Conservation (phyloP, 2,888 invertebrate species). For the Scaptomyza cyrtandrae region DNA sequence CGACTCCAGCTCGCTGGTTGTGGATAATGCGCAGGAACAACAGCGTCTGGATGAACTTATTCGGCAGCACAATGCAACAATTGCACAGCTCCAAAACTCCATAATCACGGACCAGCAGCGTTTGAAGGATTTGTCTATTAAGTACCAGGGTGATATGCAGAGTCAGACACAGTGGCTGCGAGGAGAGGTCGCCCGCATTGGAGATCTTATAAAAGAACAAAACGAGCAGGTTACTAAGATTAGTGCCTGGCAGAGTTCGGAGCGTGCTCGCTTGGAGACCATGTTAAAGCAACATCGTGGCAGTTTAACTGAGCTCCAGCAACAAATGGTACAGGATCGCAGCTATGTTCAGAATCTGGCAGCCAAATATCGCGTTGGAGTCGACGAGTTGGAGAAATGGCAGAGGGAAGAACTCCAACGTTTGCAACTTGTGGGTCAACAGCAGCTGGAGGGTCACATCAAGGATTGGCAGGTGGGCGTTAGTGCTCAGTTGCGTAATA, state of each 20-base stretch:
- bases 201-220: slow-evolving; percentile 77
- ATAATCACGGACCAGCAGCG: slow-evolving; percentile 81
- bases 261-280: slow-evolving; percentile 79
- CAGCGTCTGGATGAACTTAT: slow-evolving; percentile 79
- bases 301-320: slow-evolving; percentile 77
- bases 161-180: slow-evolving; percentile 82
- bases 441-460: slow-evolving; percentile 73
- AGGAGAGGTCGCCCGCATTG: slow-evolving; percentile 78
- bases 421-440: slow-evolving; percentile 71
- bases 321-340: slow-evolving; percentile 78
- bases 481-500: slow-evolving; percentile 72
- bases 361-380: slow-evolving; percentile 80
- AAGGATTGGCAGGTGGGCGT: slow-evolving; percentile 82
- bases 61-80: slow-evolving; percentile 81
- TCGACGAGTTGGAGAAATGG: slow-evolving; percentile 83
- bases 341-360: slow-evolving; percentile 78
- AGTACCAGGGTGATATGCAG: slow-evolving; percentile 81
- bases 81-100: slow-evolving; percentile 78
- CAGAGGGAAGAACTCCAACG: slow-evolving; percentile 81
- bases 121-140: slow-evolving; percentile 72
- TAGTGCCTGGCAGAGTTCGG: slow-evolving; percentile 82
- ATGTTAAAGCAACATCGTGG: slow-evolving; percentile 81
- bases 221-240: slow-evolving; percentile 81
- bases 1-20: slow-evolving; percentile 57
- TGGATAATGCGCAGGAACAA: slow-evolving; percentile 71